A percentile compares a stretch with the other conserved stretches of the same genome.
Evolutionary conservation across 2,113 vertebrate species (phyloP).

Genomic region (Oreochromis spilurus): DNA sequence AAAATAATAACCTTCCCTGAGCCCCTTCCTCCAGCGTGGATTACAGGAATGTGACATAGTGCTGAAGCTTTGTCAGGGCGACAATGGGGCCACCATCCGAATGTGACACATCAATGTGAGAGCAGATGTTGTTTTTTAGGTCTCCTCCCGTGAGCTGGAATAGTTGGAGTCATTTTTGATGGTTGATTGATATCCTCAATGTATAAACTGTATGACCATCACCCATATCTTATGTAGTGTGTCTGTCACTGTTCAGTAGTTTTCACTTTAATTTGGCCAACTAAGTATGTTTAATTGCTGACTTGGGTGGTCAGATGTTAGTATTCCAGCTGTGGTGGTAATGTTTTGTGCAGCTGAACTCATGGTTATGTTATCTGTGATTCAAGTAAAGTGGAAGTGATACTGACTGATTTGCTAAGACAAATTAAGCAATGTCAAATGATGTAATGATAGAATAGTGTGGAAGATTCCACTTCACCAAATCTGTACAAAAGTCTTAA

Average conservation of each 20-base stretch:
- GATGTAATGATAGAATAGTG: background rate
- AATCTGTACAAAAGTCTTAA: background rate
- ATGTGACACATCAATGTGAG: constrained; percentile 60
- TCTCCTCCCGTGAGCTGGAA: constrained; percentile 11
- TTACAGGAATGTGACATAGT: constrained; percentile 59
- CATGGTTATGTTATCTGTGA: background rate
- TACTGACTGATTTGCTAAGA: background rate
- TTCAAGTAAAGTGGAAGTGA: background rate
- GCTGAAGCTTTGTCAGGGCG: constrained; percentile 32
- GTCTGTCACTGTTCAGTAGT: background rate
- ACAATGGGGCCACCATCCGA: constrained; percentile 42
- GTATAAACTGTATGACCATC: background rate
- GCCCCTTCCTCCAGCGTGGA: constrained; percentile 24
- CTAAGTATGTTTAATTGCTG: background rate
- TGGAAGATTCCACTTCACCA: background rate
- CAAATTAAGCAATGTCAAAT: background rate
- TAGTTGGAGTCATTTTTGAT: background rate
- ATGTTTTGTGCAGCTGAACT: background rate
- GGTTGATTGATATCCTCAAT: background rate
- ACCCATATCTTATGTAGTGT: background rate
- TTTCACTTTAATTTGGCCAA: background rate
- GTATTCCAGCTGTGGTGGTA: background rate
- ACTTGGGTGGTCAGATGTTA: background rate
- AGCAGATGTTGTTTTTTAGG: constrained; percentile 41
- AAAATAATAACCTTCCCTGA: constrained; percentile 53